Evolutionary conservation across 2,113 vertebrate species (phyloP).

Genomic region (Calypte anna): DNA sequence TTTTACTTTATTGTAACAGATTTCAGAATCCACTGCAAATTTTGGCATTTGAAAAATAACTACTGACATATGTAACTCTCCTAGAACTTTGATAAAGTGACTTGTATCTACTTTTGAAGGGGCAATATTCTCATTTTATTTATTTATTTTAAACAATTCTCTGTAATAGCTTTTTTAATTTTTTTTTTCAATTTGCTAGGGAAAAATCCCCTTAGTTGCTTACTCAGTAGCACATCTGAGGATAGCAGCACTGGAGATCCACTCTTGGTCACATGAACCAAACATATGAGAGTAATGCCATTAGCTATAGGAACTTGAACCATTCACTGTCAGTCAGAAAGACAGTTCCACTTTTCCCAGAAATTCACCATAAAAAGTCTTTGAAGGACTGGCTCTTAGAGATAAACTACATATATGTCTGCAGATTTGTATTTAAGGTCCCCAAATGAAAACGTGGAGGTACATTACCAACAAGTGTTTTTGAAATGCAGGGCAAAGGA

Average conservation of each 20-base stretch:
- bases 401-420: background rate
- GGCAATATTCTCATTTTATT: accelerated
- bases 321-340: background rate
- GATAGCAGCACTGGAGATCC: background rate
- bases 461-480: background rate
- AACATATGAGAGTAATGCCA: background rate
- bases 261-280: background rate
- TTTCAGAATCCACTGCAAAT: background rate
- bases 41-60: background rate
- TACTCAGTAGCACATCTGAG: background rate
- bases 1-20: background rate
- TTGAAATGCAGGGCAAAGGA: background rate
- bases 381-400: background rate
- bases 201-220: background rate
- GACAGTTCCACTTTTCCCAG: background rate
- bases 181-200: background rate
- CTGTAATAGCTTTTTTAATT: background rate
- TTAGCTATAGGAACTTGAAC: background rate
- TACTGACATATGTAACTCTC: background rate
- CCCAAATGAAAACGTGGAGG: background rate
- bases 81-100: background rate
- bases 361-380: background rate
- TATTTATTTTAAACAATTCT: background rate
- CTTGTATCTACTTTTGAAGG: background rate
- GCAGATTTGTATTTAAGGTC: background rate